Base-by-base conservation (phyloP, 2,113 vertebrate genomes). In the Pagrus major region DNA sequence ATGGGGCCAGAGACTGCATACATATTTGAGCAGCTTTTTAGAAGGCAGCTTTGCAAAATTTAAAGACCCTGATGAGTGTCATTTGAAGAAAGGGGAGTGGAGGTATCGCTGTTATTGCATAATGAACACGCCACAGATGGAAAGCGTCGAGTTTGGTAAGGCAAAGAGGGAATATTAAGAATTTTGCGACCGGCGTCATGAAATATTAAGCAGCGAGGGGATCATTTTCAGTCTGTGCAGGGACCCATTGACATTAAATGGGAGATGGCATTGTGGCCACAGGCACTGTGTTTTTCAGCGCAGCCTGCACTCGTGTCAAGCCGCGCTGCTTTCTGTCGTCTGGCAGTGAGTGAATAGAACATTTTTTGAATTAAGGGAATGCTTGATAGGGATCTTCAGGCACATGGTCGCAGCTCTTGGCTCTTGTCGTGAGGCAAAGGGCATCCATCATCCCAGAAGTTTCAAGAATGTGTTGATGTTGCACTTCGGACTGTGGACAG, bases 1-100 rank as follows among this genome's bases (percentile, higher is more conserved):
- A 87, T 84, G 71, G 87, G 81, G 73, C 82, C 75, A 84, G 61
- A 73, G 75, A 79, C 51, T 0, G 7, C 61, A 87, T 94, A 14
- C 89, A 92, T 92, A 87, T 92, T 92, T 92, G 72, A 93, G 42
- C 29, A 64, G 80, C 78, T 88, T 88, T 84, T 85, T 87, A 87
- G 81, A 78, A 76, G 75, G 65, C 41, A 20, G 74, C 56, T 47
- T 85, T 90, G 83, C 76, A 85, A 65, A 85, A 84, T 85, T 85
- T 85, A 88, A 88, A 83, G 65, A 70, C 33, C 33, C 10, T 25
- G 86, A 86, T 84, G 80, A 88, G 86, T 70, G 76, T 84, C 75
- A 71, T 82, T 81, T 73, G 70, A 65, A 59, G 37, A 29, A 23
- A 35, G 15, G 55, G 12, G 25, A 33, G 12, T n/a, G 15, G 11